Evolutionary conservation across 2,888 invertebrate genomes (phyloP).

Genomic region (Trachelus iudaicus): DNA sequence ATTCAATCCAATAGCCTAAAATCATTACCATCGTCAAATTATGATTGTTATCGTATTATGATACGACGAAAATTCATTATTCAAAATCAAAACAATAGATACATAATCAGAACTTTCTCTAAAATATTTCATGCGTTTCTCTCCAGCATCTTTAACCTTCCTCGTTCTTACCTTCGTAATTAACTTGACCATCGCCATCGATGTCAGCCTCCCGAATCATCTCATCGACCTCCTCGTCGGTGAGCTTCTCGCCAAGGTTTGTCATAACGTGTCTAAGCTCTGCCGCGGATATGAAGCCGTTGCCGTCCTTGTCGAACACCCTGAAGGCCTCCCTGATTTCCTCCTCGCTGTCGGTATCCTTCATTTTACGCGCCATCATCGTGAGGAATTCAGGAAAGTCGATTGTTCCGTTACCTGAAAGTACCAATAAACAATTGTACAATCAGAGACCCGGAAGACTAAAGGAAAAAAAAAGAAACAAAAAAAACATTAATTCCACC

Average conservation of each 20-base stretch:
- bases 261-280: slow-evolving; percentile 99
- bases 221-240: slow-evolving; percentile 99
- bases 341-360: slow-evolving; percentile 99
- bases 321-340: slow-evolving; percentile 99
- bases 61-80: no score
- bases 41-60: no score
- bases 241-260: slow-evolving; percentile 98
- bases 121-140: neutral
- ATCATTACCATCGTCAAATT: no score
- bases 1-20: neutral
- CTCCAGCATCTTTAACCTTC: neutral
- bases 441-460: neutral
- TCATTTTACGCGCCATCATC: slow-evolving; percentile 99
- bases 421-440: slow-evolving; percentile 1
- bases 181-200: slow-evolving; percentile 99
- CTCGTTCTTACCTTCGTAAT: slow-evolving; percentile 84
- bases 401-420: slow-evolving; percentile 97
- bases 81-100: no score
- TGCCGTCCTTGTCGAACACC: slow-evolving; percentile 99
- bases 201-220: slow-evolving; percentile 99
- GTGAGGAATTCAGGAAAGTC: slow-evolving; percentile 99
- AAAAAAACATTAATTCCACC: neutral
- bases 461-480: no score
- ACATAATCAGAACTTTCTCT: neutral
- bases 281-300: slow-evolving; percentile 98